Evolutionary conservation across 2,113 vertebrate genomes (phyloP).

Genomic region (Tichodroma muraria): DNA sequence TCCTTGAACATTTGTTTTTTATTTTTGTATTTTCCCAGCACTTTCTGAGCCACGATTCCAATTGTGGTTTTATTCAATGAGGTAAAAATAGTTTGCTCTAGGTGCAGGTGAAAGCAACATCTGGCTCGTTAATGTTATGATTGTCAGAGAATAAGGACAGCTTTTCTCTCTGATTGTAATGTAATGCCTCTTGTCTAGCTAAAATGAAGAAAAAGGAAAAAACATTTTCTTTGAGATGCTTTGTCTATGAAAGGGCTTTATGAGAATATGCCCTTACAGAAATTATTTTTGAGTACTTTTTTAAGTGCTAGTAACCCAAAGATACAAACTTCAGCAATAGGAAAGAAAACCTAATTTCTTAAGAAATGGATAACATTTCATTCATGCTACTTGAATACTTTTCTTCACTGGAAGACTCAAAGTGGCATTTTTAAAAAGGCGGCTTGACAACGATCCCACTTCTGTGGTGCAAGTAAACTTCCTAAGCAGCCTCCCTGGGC

Average conservation of each 20-base stretch:
- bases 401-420: neutral
- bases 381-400: neutral
- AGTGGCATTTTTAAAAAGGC: neutral
- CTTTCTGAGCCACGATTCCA: neutral
- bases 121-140: neutral
- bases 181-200: neutral
- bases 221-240: neutral
- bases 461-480: neutral
- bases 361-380: neutral
- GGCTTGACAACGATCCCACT: neutral
- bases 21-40: neutral
- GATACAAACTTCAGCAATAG: neutral
- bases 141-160: neutral
- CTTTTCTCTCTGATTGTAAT: neutral
- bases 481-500: neutral
- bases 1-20: neutral
- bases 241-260: neutral
- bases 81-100: neutral
- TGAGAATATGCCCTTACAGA: neutral
- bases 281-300: neutral
- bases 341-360: neutral
- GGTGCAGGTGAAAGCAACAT: constrained; percentile 11
- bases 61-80: neutral
- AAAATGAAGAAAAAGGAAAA: neutral
- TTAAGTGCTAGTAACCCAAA: neutral